These are phyloP conservation scores for Myotis daubentonii DNA, from an alignment of 2,797 vertebrate species.

Conservation along the genomic window DNA sequence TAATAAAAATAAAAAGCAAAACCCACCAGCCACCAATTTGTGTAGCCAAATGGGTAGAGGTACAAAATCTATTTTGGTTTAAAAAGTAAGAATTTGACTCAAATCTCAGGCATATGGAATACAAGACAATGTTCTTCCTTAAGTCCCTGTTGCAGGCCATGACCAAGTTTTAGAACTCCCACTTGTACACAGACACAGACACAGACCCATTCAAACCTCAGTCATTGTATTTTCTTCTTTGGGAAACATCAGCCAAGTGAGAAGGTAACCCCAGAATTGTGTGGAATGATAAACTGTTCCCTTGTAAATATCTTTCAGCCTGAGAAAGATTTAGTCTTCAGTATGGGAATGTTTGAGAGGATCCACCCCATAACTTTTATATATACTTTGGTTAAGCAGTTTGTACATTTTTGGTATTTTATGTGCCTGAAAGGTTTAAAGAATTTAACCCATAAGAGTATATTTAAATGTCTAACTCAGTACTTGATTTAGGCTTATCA, in stretches of 20 bases:
- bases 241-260: background rate
- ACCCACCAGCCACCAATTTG: background rate
- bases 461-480: background rate
- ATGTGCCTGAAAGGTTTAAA: background rate
- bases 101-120: background rate
- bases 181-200: background rate
- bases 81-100: background rate
- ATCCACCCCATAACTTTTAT: background rate
- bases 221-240: background rate
- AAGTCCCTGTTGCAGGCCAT: background rate
- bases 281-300: background rate
- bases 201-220: background rate
- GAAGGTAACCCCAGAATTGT: background rate
- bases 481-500: background rate
- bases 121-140: background rate
- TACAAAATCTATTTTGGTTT: background rate
- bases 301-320: background rate
- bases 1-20: background rate
- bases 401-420: background rate
- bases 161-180: background rate
- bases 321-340: slow-evolving; percentile 5
- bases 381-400: background rate
- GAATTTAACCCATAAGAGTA: background rate
- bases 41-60: accelerated
- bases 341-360: background rate